Conservation (phyloP, 2,888 invertebrate species). For the Drosophila emarginata region DNA sequence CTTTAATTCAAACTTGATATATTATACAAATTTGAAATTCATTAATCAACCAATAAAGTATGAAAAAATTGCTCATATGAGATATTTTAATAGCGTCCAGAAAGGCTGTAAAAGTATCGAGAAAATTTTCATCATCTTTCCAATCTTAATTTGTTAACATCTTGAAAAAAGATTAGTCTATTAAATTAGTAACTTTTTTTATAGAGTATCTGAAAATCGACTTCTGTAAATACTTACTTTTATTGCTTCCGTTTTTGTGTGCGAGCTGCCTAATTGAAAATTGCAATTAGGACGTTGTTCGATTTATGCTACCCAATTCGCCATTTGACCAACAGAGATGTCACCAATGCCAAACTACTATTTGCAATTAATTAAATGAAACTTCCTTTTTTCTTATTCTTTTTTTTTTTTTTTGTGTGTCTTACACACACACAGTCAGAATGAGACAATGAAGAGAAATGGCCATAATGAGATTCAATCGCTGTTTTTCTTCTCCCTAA, state of each 20-base stretch:
- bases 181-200: background rate
- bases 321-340: slow-evolving; percentile 17
- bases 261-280: slow-evolving; percentile 64
- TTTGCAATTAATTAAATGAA: slow-evolving; percentile 63
- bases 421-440: background rate
- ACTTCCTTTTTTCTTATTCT: slow-evolving; percentile 15
- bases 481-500: too few relatives aligned
- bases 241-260: slow-evolving; percentile 13
- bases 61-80: too few relatives aligned
- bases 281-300: slow-evolving; percentile 55
- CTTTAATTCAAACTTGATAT: too few relatives aligned
- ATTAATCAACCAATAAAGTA: too few relatives aligned
- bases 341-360: slow-evolving; percentile 34
- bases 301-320: slow-evolving; percentile 16
- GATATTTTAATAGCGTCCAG: too few relatives aligned
- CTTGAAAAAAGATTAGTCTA: too few relatives aligned
- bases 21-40: too few relatives aligned
- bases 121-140: too few relatives aligned
- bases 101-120: too few relatives aligned
- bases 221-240: too few relatives aligned
- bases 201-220: slow-evolving; percentile 15
- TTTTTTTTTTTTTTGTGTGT: slow-evolving; percentile 2
- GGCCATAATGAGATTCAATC: background rate
- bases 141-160: too few relatives aligned
- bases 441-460: background rate